Evolutionary conservation across 2,797 vertebrate species (phyloP).

Genomic region (Onychomys torridus): DNA sequence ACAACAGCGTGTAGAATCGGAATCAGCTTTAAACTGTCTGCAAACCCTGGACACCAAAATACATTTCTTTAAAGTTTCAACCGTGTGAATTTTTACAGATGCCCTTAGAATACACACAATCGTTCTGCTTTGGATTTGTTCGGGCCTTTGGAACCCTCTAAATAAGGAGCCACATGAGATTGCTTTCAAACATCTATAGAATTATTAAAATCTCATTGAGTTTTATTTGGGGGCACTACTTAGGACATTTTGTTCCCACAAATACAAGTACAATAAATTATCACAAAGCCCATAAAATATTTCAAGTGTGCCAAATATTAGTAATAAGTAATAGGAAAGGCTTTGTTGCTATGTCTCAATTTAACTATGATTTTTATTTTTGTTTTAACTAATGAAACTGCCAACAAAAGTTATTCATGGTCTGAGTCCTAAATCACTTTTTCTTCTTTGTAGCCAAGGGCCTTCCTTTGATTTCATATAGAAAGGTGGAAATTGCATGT

Average conservation of each 20-base stretch:
- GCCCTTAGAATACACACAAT: slow-evolving; percentile 18
- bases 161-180: not conserved
- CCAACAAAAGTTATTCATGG: slow-evolving; percentile 71
- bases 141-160: slow-evolving; percentile 11
- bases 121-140: not conserved
- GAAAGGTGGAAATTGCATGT: slow-evolving; percentile 70
- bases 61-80: slow-evolving; percentile 18
- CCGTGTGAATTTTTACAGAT: slow-evolving; percentile 17
- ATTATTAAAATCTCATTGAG: slow-evolving; percentile 9
- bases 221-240: slow-evolving; percentile 45
- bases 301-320: slow-evolving; percentile 63
- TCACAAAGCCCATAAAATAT: slow-evolving; percentile 66
- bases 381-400: slow-evolving; percentile 69
- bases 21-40: slow-evolving; percentile 11
- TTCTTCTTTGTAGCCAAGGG: slow-evolving; percentile 72
- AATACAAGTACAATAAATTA: slow-evolving; percentile 59
- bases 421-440: slow-evolving; percentile 77
- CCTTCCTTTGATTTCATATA: slow-evolving; percentile 77
- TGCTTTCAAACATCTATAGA: slow-evolving; percentile 35
- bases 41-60: not conserved
- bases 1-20: not conserved
- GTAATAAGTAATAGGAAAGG: slow-evolving; percentile 71
- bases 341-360: slow-evolving; percentile 71
- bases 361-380: slow-evolving; percentile 73
- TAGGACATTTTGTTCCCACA: slow-evolving; percentile 55